These are phyloP conservation scores for Melanchra persicariae DNA, from an alignment of 2,888 invertebrate genomes.

Conservation along the genomic window DNA sequence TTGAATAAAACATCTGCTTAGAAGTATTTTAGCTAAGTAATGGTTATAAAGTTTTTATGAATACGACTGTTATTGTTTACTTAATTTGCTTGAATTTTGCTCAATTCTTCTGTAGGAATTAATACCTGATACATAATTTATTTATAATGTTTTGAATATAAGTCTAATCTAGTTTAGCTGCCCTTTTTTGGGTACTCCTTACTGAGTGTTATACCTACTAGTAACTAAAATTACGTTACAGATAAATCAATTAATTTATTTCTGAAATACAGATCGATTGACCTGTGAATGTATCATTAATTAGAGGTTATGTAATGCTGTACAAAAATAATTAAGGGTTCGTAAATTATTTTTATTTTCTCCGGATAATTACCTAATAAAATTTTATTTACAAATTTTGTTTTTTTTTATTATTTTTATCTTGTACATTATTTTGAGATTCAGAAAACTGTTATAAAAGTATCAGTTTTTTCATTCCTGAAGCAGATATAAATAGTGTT, in stretches of 20 bases:
- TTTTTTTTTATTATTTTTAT: constrained; percentile 1
- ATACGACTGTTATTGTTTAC: neutral
- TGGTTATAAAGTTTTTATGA: too few relatives aligned
- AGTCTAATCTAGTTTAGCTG: too few relatives aligned
- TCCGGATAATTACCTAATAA: constrained; percentile 21
- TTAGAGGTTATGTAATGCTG: neutral
- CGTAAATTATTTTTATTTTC: constrained; percentile 3
- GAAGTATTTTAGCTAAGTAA: too few relatives aligned
- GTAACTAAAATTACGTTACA: neutral
- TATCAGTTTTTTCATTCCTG: too few relatives aligned
- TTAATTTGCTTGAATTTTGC: neutral
- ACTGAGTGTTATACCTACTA: too few relatives aligned
- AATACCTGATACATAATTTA: too few relatives aligned
- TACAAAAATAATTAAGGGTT: constrained; percentile 28
- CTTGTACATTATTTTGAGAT: neutral
- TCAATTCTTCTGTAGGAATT: neutral
- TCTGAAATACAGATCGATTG: neutral
- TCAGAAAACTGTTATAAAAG: too few relatives aligned
- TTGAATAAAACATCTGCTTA: too few relatives aligned
- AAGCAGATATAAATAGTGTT: too few relatives aligned
- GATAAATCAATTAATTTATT: too few relatives aligned
- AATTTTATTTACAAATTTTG: neutral
- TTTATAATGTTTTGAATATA: neutral
- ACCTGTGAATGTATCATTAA: neutral
- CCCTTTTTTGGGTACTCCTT: too few relatives aligned